Evolutionary conservation across 2,113 vertebrate species (phyloP).

Genomic region (Oreochromis tanganicae): DNA sequence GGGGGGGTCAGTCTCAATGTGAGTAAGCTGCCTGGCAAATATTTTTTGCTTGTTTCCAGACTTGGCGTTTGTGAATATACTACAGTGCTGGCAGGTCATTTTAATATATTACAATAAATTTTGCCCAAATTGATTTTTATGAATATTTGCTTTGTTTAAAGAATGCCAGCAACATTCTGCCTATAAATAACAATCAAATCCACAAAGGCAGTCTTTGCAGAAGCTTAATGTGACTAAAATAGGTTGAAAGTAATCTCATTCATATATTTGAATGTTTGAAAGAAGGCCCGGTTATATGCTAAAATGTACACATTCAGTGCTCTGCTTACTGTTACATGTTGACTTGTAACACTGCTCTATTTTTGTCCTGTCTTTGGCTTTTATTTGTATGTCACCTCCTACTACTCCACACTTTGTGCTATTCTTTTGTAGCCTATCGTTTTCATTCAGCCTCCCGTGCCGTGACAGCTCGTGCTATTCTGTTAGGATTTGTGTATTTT

Average conservation of each 20-base stretch:
- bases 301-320: background rate
- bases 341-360: background rate
- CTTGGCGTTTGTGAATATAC: background rate
- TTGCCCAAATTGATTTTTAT: background rate
- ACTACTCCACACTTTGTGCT: background rate
- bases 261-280: background rate
- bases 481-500: background rate
- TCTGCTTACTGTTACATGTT: background rate
- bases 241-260: background rate
- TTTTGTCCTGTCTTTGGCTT: background rate
- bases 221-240: background rate
- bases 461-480: background rate
- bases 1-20: background rate
- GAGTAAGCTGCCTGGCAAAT: background rate
- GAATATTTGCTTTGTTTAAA: background rate
- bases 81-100: background rate
- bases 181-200: background rate
- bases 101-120: background rate
- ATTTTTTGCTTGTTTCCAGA: background rate
- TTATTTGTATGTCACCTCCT: background rate
- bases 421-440: background rate
- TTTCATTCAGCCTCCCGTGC: background rate
- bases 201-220: background rate
- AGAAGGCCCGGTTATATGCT: background rate
- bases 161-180: background rate